Base-by-base conservation (phyloP, 2,113 vertebrate species). In the Carassius auratus region DNA sequence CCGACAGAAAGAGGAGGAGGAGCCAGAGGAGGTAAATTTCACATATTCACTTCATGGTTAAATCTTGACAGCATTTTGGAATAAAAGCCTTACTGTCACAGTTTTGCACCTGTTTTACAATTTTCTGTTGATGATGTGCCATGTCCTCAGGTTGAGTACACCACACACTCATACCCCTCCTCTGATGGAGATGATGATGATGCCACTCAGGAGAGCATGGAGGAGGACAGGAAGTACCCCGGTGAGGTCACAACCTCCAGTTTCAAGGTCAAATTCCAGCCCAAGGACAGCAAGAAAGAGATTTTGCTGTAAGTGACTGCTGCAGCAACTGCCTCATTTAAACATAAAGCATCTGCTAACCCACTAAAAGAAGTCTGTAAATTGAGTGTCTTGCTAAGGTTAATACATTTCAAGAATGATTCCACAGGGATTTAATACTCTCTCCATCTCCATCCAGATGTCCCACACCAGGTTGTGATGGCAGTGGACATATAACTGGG, bases 201-300 rank as follows among this genome's bases (percentile, higher is more conserved):
- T 84, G 93, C 92, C 83, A 91, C 92, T 0, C 97, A 96, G 90
- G 98, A 98, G 76, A 96, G 92, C 86, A 93, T 96, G 75, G 97
- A 97, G 89, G 98, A 99, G 89, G 98, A 99, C 87, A 95, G 97
- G 87, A 98, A 96, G 92, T 99, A 99, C 85, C 98, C 98, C 0
- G 98, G 98, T 74, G 98, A 99, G 90, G 98, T 99, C 90, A 99
- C 98, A 48, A 96, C 96, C 90, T 94, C 93, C 91, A 98, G 96
- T 92, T 97, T 97, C 93, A 99, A 98, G 90, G 94, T 98, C 91
- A 99, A 99, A 92, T 97, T 98, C 90, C 96, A 96, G 91, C 95
- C 97, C 90, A 99, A 99, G 96, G 98, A 99, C 92, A 95, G 94
- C 95, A 99, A 99, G 95, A 99, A 99, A 92, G 98, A 99, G 74